Evolutionary conservation across 2,888 invertebrate species (phyloP), one percentile per base, ranked within the genome.

Genomic region (Eremobia ochroleuca): DNA sequence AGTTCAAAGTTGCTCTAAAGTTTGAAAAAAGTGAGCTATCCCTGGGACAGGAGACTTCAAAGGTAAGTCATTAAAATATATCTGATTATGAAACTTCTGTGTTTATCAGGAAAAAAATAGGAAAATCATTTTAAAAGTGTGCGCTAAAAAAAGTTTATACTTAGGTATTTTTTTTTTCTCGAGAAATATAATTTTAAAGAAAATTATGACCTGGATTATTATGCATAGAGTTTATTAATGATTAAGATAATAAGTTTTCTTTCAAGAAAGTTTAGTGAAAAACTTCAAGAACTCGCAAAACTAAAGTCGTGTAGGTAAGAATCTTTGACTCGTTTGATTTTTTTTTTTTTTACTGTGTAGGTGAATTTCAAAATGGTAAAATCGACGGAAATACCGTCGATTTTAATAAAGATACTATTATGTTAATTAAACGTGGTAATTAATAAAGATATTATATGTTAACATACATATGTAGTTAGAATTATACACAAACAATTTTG

Each of bases 11-110:
- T 91, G 83, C 73, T 83, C 72, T 72, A 87, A 92, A 93, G 92
- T 94, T 93, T 90, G 59, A 61, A 70, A 76, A 87, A 91, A 93
- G 94, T 93, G 92, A 79, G 88, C 87, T 88, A 90, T 89, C 85
- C 90, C 90, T 85, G 88, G 83, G 77, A 82, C 74, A 76, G 70
- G 76, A 75, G 77, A 66, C 71, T 72, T 58, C 72, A 73, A 91
- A 77, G 79, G 92, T 92, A 89, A 92, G 92, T 91, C 81, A 73
- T 0, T 46, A 8, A 55, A 73, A 40, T 58, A 49, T 9, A 2
- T 21, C 0, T 43, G 2, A 34, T 9, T 31, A 13, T 28, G 4
- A 28, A 4, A 6, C 2, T 65, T 49, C 40, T 58, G 11, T 72
- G n/a, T 43, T 49, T 9, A 6, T 4, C 6, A 0, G n/a, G n/a